These are phyloP conservation scores for Apteryx owenii DNA, from an alignment of 2,113 vertebrate genomes.

Conservation along the genomic window DNA sequence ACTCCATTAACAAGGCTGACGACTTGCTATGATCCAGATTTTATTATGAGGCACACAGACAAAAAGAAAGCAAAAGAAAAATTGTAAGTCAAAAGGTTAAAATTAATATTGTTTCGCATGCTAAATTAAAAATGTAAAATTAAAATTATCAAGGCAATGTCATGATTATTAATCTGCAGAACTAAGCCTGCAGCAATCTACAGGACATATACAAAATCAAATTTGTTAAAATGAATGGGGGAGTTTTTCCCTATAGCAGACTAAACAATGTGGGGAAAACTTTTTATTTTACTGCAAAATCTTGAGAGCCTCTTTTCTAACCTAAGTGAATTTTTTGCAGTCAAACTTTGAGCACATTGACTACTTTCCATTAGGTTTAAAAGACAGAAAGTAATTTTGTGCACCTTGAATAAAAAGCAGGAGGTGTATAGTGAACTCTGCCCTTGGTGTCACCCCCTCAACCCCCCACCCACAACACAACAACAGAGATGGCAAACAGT, in stretches of 20 bases:
- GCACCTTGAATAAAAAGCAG: not conserved
- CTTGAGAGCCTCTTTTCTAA: not conserved
- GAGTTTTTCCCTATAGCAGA: not conserved
- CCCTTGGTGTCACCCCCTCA: not conserved
- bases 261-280: not conserved
- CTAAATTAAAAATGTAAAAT: not conserved
- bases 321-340: not conserved
- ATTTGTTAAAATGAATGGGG: not conserved
- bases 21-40: not conserved
- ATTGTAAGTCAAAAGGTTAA: not conserved
- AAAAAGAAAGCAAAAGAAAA: not conserved
- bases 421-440: not conserved
- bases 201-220: not conserved
- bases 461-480: no score
- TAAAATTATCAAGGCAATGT: not conserved
- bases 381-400: not conserved
- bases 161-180: not conserved
- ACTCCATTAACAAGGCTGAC: not conserved
- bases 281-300: not conserved
- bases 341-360: not conserved
- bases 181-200: not conserved
- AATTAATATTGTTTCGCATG: not conserved
- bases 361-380: not conserved
- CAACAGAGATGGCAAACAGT: not conserved
- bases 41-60: not conserved